Base-by-base conservation (phyloP, 2,113 vertebrate species). In the Anas platyrhynchos region DNA sequence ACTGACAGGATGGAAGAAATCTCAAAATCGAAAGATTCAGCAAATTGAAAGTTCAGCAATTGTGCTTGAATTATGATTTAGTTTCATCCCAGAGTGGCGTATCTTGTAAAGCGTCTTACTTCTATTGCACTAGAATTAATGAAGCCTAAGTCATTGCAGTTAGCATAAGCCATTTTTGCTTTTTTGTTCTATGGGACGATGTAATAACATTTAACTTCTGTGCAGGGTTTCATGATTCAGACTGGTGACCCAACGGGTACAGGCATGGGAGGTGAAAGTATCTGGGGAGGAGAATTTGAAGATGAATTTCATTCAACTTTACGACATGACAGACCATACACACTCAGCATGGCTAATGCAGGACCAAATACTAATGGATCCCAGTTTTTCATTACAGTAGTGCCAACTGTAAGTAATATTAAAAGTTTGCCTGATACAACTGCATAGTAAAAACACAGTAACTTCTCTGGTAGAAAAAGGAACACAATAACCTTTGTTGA, bases 261-360 rank as follows among this genome's bases (percentile, higher is more conserved):
- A 31, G 99, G 99, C 67, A 99, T 99, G 99, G 99, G 99, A 76
- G 98, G 99, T 76, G 99, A 99, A 98, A 99, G 99, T 97, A 99
- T 99, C 95, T 99, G 99, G 99, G 99, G 99, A 82, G 99, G 99
- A 88, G 99, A 99, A 97, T 99, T 99, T 94, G 99, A 99, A 98
- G 99, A 99, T 11, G 99, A 99, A 95, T 99, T 99, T 95, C 99
- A 99, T 63, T 98, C 99, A 88, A 99, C 99, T 18, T 98, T 99
- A 97, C 98, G 99, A 89, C 99, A 99, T 82, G 99, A 99, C 96
- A 99, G 99, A 68, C 99, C 99, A 7, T 99, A 99, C 95, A 99
- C 99, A 0, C 99, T 99, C 46, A 99, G 99, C 69, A 99, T 99
- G 99, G 99, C 99, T 56, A 99, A 99, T 43, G 99, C 97, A 32